These are phyloP conservation scores for Chaunax sp. DNA, from an alignment of 2,797 vertebrate genomes.

Conservation along the genomic window DNA sequence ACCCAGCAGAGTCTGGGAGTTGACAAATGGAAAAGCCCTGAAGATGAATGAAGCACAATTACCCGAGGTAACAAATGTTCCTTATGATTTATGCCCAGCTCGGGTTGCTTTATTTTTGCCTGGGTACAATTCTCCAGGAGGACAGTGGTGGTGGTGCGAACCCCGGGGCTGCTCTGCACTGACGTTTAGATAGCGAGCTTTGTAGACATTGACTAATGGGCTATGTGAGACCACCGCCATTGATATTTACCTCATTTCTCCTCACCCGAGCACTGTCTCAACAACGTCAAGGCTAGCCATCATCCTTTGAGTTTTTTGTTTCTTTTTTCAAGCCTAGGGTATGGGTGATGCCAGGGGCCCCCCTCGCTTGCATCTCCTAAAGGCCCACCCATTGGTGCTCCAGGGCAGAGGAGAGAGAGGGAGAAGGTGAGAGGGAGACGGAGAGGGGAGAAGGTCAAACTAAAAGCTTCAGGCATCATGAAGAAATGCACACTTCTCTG, in stretches of 20 bases:
- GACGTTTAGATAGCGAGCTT: slow-evolving; percentile 69
- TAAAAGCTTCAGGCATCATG: slow-evolving; percentile 59
- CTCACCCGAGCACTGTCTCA: slow-evolving; percentile 66
- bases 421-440: slow-evolving; percentile 61
- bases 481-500: slow-evolving; percentile 67
- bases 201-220: slow-evolving; percentile 80
- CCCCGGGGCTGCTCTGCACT: slow-evolving; percentile 68
- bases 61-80: slow-evolving; percentile 82
- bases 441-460: slow-evolving; percentile 74
- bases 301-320: slow-evolving; percentile 60
- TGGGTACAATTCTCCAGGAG: slow-evolving; percentile 72
- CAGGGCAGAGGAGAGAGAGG: slow-evolving; percentile 54
- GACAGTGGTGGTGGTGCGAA: slow-evolving; percentile 68
- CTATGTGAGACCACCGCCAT: slow-evolving; percentile 83
- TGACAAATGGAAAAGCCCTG: slow-evolving; percentile 78
- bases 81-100: slow-evolving; percentile 84
- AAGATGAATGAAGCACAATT: slow-evolving; percentile 84
- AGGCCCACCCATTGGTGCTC: slow-evolving; percentile 64
- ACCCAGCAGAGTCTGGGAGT: slow-evolving; percentile 68
- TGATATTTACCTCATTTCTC: slow-evolving; percentile 81
- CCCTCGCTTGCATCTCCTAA: slow-evolving; percentile 42
- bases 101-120: slow-evolving; percentile 82
- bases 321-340: slow-evolving; percentile 47
- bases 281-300: slow-evolving; percentile 65
- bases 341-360: slow-evolving; percentile 62